Base-by-base conservation (phyloP, 2,113 vertebrate species). In the Chionis minor region DNA sequence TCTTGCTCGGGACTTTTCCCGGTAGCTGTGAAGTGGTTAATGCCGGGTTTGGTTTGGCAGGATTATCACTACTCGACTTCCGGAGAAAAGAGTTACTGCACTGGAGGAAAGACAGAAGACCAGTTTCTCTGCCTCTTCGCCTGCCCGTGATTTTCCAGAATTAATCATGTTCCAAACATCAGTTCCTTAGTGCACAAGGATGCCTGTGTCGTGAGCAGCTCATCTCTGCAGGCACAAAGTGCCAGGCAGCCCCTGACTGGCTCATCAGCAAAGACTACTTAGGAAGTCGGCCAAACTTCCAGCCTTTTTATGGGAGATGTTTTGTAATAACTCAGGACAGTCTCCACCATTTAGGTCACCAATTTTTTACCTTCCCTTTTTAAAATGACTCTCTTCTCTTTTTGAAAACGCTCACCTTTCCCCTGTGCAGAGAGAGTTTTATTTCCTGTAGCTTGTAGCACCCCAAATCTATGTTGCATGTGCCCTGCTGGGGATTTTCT, bases 251-350 rank as follows among this genome's bases (percentile, higher is more conserved):
- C 69, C 73, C 65, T 40, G 47, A 52, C 49, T 32, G 58, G 59
- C 65, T 91, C 65, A 77, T 91, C 84, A 91, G 89, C 85, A 93
- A 90, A 77, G 74, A 61, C 86, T 94, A 23, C 81, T 91, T 67
- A 59, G 73, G 88, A 89, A 92, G 73, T 35, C 86, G 89, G 91
- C 65, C 62, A 94, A 85, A 79, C 49, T 66, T 67, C 49, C 81
- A 86, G 81, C 63, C 52, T 75, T 82, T 91, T 92, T 90, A 28
- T 7, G 10, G 69, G 52, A 84, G 59, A 61, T 49, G 40, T 62
- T 91, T 86, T 79, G 61, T 40, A 91, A 51, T 55, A 81, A 75
- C 61, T 75, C 49, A 19, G 77, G 65, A 59, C 80, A 87, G 47
- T 56, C 73, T 85, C 66, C 28, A 85, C 49, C 54, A 61, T 24